Evolutionary conservation across 2,888 invertebrate species (phyloP), one percentile per base, ranked within the genome.

Genomic region (Scaptomyza reducta): DNA sequence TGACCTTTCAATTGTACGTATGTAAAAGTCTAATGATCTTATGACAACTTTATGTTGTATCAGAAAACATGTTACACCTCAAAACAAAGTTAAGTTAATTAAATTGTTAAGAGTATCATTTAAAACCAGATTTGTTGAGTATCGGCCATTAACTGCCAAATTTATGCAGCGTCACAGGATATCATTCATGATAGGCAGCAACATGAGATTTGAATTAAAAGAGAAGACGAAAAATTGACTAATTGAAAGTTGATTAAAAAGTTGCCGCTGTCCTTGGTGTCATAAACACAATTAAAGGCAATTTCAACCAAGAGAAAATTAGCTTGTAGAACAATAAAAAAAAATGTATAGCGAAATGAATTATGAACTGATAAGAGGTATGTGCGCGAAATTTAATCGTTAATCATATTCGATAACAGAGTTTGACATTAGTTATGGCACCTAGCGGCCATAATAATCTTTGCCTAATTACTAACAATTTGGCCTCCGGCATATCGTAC

Each of bases 361-460:
- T 55, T 31, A 56, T 47, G 29, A 44, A 35, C 7, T 13, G 57
- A 14, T 13, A 16, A 47, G 33, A 35, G 10, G 31, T 10, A 29
- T n/a, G n/a, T 6, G 7, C 6, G 10, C 10, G 3, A 1, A 25
- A 6, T 25, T 35, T 9, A 29, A 54, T 11, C 18, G 38, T 74
- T 56, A 62, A 74, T 74, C 63, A 68, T 11, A 27, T 14, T 14
- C 1, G 3, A n/a, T 38, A 40, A 14, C n/a, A 33, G 14, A 25
- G 46, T 38, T 35, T n/a, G 6, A 35, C n/a, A 67, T 6, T 9
- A 11, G 11, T 27, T 7, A 1, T n/a, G 6, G 67, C 67, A 25
- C 29, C 42, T 87, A 77, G 66, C 65, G 47, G 40, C 6, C 6
- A 44, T 71, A 67, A 69, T 77, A 69, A 63, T 77, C 65, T 67